phyloP scores from a whole-genome alignment of 1,140 invertebrate species.

The Antheraea pernyi region DNA sequence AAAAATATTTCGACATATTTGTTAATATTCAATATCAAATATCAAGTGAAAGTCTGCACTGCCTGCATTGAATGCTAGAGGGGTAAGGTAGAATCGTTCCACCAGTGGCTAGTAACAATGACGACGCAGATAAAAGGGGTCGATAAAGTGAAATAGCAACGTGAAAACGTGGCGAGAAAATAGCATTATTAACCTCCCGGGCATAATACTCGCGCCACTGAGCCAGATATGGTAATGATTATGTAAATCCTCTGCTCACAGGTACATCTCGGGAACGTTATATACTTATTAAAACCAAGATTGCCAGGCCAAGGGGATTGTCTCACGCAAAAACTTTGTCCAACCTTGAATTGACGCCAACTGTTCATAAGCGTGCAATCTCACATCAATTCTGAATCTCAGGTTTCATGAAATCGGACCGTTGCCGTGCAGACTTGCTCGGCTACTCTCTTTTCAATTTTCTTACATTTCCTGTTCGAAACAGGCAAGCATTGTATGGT shows the following conservation, averaged over 20 bases:
- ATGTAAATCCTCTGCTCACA: constrained; percentile 76
- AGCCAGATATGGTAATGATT: constrained; percentile 80
- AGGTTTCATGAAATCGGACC: constrained; percentile 72
- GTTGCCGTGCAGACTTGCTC: constrained; percentile 65
- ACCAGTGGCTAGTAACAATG: constrained; percentile 77
- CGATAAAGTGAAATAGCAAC: constrained; percentile 79
- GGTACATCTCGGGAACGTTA: constrained; percentile 76
- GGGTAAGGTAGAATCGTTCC: constrained; percentile 54
- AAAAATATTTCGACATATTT: not conserved
- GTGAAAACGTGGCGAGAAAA: constrained; percentile 79
- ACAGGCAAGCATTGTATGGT: constrained; percentile 74
- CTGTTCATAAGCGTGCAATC: constrained; percentile 68
- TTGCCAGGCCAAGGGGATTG: constrained; percentile 68
- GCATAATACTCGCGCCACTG: constrained; percentile 77
- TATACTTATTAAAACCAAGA: constrained; percentile 79
- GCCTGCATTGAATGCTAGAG: constrained; percentile 32
- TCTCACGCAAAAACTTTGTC: constrained; percentile 62
- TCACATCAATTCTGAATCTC: constrained; percentile 73
- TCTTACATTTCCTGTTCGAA: constrained; percentile 73
- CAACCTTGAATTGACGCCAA: constrained; percentile 38
- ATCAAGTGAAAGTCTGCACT: not conserved
- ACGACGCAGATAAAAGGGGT: constrained; percentile 77
- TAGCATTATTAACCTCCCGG: constrained; percentile 80
- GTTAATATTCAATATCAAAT: not conserved
- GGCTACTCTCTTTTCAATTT: constrained; percentile 78